Percentiles rank a stretch among this genome's conserved stretches.
These are phyloP conservation scores for Halictus ligatus DNA, from an alignment of 2,888 invertebrate genomes.

Conservation along the genomic window DNA sequence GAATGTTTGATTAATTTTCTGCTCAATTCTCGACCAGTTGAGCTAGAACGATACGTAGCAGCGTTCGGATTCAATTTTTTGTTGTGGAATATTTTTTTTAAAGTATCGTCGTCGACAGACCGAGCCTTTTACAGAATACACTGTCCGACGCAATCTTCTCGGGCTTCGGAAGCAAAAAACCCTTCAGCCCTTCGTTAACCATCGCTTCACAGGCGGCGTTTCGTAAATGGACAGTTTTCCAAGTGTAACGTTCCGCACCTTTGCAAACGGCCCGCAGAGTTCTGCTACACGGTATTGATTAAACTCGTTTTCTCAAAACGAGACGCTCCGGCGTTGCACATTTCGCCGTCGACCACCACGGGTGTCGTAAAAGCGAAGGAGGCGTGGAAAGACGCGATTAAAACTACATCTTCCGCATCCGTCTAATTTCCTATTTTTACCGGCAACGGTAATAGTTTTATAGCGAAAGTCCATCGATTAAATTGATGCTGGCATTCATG, in stretches of 20 bases:
- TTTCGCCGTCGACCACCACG: conserved; percentile 40
- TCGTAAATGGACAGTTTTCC: conserved; percentile 32
- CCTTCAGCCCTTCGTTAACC: conserved; percentile 40
- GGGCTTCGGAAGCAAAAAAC: conserved; percentile 26
- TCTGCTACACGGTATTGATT: conserved; percentile 42
- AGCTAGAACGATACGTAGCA: not conserved
- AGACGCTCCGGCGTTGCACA: conserved; percentile 36
- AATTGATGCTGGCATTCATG: not conserved
- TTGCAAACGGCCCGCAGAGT: conserved; percentile 49
- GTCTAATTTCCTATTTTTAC: conserved; percentile 28
- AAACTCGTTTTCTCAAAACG: conserved; percentile 51
- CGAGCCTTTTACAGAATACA: conserved; percentile 1
- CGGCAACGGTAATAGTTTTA: not conserved
- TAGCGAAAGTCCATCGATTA: not conserved
- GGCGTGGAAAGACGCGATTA: conserved; percentile 29
- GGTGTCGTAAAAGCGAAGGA: conserved; percentile 24
- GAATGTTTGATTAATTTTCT: not conserved
- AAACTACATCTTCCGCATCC: conserved; percentile 12
- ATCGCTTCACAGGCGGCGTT: conserved; percentile 2
- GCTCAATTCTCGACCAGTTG: not conserved
- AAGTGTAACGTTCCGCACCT: conserved; percentile 35
- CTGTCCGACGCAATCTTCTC: conserved; percentile 8
- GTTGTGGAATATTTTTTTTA: not conserved
- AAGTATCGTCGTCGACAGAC: not conserved
- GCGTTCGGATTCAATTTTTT: conserved; percentile 2